Base-by-base conservation (phyloP, 2,797 vertebrate species). In the Sebastes trivittatus region DNA sequence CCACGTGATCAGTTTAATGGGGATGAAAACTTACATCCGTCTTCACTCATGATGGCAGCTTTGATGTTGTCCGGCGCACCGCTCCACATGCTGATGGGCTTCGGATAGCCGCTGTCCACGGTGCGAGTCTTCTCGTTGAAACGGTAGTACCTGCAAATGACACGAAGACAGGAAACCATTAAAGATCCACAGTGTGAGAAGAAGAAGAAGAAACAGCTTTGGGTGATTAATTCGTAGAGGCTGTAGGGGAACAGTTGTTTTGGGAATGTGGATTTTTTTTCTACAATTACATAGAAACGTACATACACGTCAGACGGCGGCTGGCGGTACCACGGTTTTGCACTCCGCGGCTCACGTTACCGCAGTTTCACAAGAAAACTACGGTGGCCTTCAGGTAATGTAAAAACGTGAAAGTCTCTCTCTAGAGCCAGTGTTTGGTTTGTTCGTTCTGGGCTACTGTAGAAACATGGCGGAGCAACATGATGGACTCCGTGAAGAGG, bases 11-110 rank as follows among this genome's bases (percentile, higher is more conserved):
- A 9, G 60, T 25, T 59, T 23, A 7, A 52, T 4, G 1, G 0
- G n/a, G 25, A 11, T 11, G 11, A 23, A 25, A 60, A 87, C 95
- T 94, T 93, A 98, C 97, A 97, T 95, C 96, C 95, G 25, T 98
- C 96, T n/a, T 96, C 95, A 25, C 97, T 97, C 96, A 98, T 97
- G 89, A 98, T 96, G 27, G 95, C 95, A 3, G 96, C 96, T 83
- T 96, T 96, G 67, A 97, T 90, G 75, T 97, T 96, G 3, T 97
- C 97, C 0, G 97, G 97, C 4, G 97, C 95, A 3, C 97, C 97
- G 75, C 95, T 96, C 97, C 97, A 98, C 84, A 94, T 96, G 87
- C 90, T 97, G 92, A 98, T 97, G 34, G 96, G 93, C 83, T 98
- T 97, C 14, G 97, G 97, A 72, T 98, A 98, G 10, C 97, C 97